Conservation (phyloP, 1,140 invertebrate species). For the Dendroctonus valens region DNA sequence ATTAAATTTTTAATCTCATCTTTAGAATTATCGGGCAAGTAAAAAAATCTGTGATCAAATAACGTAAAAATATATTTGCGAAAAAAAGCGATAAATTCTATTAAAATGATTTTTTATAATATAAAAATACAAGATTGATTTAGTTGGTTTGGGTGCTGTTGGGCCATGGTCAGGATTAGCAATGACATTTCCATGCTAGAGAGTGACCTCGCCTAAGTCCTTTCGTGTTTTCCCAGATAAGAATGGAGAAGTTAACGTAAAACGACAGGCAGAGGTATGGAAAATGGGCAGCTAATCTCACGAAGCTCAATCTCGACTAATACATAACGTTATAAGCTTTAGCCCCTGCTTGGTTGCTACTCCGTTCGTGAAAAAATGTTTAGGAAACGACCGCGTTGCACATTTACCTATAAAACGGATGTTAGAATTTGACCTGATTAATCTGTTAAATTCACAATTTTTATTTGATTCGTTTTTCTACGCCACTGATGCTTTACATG, state of each 20-base stretch:
- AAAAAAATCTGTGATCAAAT: background rate
- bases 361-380: too few species aligned
- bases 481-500: too few species aligned
- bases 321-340: slow-evolving; percentile 15
- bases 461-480: too few species aligned
- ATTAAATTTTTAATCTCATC: too few species aligned
- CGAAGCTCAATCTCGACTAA: slow-evolving; percentile 32
- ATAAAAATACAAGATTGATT: too few species aligned
- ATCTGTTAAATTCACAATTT: too few species aligned
- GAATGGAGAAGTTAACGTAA: slow-evolving; percentile 33
- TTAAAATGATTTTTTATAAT: background rate
- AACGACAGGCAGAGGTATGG: slow-evolving; percentile 31
- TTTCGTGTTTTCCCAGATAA: slow-evolving; percentile 35
- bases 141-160: slow-evolving; percentile 9
- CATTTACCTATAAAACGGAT: too few species aligned
- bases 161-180: slow-evolving; percentile 10
- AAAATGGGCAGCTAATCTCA: slow-evolving; percentile 34
- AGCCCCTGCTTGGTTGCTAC: too few species aligned
- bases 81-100: background rate
- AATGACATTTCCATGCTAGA: slow-evolving; percentile 34
- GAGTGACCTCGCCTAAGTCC: slow-evolving; percentile 29
- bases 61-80: background rate
- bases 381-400: too few species aligned
- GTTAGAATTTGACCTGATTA: too few species aligned
- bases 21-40: too few species aligned